Percentiles rank a stretch among this genome's conserved stretches.
Evolutionary conservation across 2,113 vertebrate species (phyloP).

Genomic region (Oncorhynchus keta): DNA sequence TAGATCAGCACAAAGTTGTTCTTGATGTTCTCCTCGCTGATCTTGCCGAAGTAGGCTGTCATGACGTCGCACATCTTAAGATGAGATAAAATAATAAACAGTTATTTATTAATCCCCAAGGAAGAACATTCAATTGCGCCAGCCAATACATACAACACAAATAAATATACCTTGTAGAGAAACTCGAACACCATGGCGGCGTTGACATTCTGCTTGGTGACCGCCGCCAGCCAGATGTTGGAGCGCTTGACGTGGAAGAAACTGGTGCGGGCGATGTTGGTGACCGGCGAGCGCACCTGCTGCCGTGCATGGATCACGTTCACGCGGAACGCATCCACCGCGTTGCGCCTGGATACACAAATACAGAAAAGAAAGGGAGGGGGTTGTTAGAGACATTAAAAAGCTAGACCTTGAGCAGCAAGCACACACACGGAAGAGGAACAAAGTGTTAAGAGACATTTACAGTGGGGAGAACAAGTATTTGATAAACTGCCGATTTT

Average conservation of each 20-base stretch:
- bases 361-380: constrained; percentile 2
- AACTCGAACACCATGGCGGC: constrained; percentile 93
- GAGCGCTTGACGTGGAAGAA: constrained; percentile 93
- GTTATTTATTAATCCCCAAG: too few species aligned
- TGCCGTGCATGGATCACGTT: constrained; percentile 91
- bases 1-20: constrained; percentile 94
- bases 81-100: too few species aligned
- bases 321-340: constrained; percentile 89
- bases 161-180: constrained; percentile 75
- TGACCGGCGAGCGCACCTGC: constrained; percentile 90
- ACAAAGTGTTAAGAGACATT: too few species aligned
- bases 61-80: constrained; percentile 86
- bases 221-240: constrained; percentile 92
- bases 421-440: too few species aligned
- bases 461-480: too few species aligned
- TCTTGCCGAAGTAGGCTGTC: constrained; percentile 91
- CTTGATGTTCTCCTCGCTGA: constrained; percentile 92
- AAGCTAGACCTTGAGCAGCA: too few species aligned
- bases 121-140: too few species aligned
- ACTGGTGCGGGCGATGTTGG: constrained; percentile 89
- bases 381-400: too few species aligned
- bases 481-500: too few species aligned
- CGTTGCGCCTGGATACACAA: constrained; percentile 78
- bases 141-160: too few species aligned
- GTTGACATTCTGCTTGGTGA: constrained; percentile 93